These are phyloP conservation scores for Philaethria dido DNA, from an alignment of 2,888 invertebrate genomes.

Conservation along the genomic window DNA sequence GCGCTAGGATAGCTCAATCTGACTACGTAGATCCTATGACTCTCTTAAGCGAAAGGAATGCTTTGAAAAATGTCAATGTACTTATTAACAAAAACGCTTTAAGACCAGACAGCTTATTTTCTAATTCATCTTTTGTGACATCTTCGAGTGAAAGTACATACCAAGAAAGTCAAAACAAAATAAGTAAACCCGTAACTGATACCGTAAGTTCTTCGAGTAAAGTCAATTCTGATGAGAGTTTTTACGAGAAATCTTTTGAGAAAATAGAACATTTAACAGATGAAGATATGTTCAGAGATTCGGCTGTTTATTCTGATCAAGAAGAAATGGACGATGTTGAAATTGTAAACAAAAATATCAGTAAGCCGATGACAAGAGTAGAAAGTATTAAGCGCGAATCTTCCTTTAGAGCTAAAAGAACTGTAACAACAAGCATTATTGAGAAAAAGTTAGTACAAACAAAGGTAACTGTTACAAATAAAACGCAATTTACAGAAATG, in stretches of 20 bases:
- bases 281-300: constrained; percentile 89
- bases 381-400: constrained; percentile 64
- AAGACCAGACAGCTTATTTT: constrained; percentile 81
- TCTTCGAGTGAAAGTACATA: constrained; percentile 82
- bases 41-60: constrained; percentile 79
- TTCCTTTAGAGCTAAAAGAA: constrained; percentile 62
- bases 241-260: constrained; percentile 90
- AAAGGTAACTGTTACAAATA: constrained; percentile 53
- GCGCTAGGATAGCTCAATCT: constrained; percentile 93
- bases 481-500: constrained; percentile 50
- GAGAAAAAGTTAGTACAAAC: constrained; percentile 58
- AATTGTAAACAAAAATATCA: constrained; percentile 49
- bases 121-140: constrained; percentile 83
- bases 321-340: constrained; percentile 79
- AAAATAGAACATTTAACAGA: constrained; percentile 88
- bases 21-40: constrained; percentile 93
- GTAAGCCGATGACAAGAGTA: constrained; percentile 59
- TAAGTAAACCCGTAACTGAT: constrained; percentile 37
- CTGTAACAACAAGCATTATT: constrained; percentile 53
- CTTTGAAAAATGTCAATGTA: constrained; percentile 82
- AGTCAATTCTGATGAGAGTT: constrained; percentile 85
- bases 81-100: constrained; percentile 85
- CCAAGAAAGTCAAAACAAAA: constrained; percentile 60
- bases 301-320: constrained; percentile 92
- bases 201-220: constrained; percentile 5